These are phyloP conservation scores for Poecilus cupreus DNA, from an alignment of 2,888 invertebrate species.

Conservation along the genomic window DNA sequence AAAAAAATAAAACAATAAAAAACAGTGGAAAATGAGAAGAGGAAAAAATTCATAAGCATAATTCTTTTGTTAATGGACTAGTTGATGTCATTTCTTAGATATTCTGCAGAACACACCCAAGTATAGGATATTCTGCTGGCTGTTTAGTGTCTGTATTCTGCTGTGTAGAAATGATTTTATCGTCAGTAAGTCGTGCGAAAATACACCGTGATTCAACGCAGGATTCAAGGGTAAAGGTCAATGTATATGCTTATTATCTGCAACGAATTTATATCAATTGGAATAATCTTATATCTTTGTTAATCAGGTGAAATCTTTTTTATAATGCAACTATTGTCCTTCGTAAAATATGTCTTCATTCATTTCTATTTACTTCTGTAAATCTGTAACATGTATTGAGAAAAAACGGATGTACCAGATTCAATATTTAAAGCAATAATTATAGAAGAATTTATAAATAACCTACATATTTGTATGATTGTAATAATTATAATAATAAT, in stretches of 20 bases:
- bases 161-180: slow-evolving; percentile 7
- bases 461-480: too few species aligned
- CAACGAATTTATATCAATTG: slow-evolving; percentile 18
- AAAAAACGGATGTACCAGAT: too few species aligned
- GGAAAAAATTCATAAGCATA: slow-evolving; percentile 52
- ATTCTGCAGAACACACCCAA: slow-evolving; percentile 52
- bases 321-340: too few species aligned
- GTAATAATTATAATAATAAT: too few species aligned
- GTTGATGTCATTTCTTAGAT: slow-evolving; percentile 54
- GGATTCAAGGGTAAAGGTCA: slow-evolving; percentile 39
- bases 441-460: too few species aligned
- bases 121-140: not conserved
- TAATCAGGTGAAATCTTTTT: too few species aligned
- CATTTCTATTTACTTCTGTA: too few species aligned
- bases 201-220: slow-evolving; percentile 26
- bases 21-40: not conserved
- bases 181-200: slow-evolving; percentile 29
- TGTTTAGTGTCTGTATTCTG: too few species aligned
- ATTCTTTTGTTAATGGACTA: slow-evolving; percentile 50
- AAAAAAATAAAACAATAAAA: slow-evolving; percentile 42
- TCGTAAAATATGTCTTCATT: too few species aligned
- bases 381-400: too few species aligned
- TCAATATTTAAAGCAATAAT: too few species aligned
- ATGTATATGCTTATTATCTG: slow-evolving; percentile 5
- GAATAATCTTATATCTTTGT: not conserved